phyloP scores from a whole-genome alignment of 2,113 vertebrate genomes.

The Oenanthe melanoleuca region DNA sequence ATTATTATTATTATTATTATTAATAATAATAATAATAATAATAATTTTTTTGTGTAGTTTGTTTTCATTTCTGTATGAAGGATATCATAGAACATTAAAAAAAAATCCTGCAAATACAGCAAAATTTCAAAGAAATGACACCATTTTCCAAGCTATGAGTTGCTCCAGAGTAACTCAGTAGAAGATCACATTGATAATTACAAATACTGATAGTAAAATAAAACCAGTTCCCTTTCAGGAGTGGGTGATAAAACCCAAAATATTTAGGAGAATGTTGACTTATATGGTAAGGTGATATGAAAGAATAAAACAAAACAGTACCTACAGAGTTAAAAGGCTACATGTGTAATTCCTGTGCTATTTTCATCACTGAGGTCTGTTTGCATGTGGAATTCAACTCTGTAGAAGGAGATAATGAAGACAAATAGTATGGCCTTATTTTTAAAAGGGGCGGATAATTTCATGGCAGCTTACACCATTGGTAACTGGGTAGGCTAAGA shows the following conservation, averaged over 20 bases:
- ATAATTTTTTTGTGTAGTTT: too few species aligned
- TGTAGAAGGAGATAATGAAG: constrained; percentile 49
- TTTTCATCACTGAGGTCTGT: constrained; percentile 51
- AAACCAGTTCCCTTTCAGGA: neutral
- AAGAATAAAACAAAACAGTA: neutral
- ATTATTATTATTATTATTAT: too few species aligned
- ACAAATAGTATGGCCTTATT: constrained; percentile 62
- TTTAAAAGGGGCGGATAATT: constrained; percentile 66
- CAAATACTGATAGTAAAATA: neutral
- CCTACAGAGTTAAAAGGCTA: constrained; percentile 39
- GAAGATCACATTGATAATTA: neutral
- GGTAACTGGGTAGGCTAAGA: constrained; percentile 59
- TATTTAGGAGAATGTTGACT: neutral
- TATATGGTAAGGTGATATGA: neutral
- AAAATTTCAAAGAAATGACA: neutral
- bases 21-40: too few species aligned
- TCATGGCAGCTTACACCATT: constrained; percentile 63
- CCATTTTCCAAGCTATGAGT: neutral
- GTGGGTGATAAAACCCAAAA: neutral
- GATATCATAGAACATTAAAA: neutral
- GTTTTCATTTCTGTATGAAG: neutral
- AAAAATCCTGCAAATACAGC: neutral
- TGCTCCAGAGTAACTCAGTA: neutral
- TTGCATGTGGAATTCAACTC: constrained; percentile 43
- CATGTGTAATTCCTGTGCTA: constrained; percentile 8